Percentiles rank a stretch among this genome's conserved stretches.
phyloP scores from a whole-genome alignment of 2,797 vertebrate genomes.

The Danio albolineatus region DNA sequence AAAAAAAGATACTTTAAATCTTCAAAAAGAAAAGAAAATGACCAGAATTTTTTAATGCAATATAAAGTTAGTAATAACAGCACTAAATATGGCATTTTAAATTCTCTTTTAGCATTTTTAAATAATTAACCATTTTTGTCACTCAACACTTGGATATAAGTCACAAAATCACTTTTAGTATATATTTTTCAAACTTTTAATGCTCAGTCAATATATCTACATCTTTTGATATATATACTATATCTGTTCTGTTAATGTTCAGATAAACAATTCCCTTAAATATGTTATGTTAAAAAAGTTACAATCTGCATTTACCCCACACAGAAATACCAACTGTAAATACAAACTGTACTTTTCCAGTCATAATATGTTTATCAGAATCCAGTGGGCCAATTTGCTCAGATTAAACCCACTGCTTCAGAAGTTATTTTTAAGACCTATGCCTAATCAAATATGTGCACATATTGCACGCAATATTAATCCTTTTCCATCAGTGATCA shows the following conservation, averaged over 20 bases:
- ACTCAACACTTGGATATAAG: background rate
- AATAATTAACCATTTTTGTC: background rate
- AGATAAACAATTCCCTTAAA: background rate
- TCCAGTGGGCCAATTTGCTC: background rate
- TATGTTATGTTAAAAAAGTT: background rate
- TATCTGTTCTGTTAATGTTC: background rate
- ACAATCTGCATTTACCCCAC: background rate
- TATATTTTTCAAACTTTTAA: no score
- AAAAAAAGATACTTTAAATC: background rate
- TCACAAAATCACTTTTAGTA: background rate
- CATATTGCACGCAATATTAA: conserved; percentile 14
- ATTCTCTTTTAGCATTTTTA: background rate
- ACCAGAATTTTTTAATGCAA: background rate
- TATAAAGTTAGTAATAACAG: background rate
- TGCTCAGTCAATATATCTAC: no score
- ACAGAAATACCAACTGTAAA: background rate
- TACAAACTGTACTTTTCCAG: background rate
- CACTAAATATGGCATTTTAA: background rate
- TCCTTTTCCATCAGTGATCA: conserved; percentile 3
- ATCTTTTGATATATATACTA: no score
- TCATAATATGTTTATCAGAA: background rate
- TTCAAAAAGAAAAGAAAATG: background rate
- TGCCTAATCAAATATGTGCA: background rate
- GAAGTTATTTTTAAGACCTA: conserved; percentile 4
- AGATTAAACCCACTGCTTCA: conserved; percentile 16